Evolutionary conservation across 2,113 vertebrate species (phyloP), one percentile per base, ranked within the genome.

Genomic region (Arvicanthis niloticus): DNA sequence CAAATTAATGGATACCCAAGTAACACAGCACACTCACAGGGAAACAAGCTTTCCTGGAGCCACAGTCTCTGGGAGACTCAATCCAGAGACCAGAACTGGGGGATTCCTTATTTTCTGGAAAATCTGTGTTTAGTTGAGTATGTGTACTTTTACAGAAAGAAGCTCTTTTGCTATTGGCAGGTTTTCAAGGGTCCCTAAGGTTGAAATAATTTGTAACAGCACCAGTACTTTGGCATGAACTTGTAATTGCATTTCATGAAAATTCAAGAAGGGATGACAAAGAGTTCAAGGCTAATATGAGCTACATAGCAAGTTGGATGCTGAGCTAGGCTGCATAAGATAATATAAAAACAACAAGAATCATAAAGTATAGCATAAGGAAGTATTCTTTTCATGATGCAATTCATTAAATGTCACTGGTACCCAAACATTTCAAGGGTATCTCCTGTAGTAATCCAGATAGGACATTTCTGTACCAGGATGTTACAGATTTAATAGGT

Each of bases 1-100:
- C 70, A 82, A 78, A 94, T 81, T 93, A 95, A 96, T 95, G 91
- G 92, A 91, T 91, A 89, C 24, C 91, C 94, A 58, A 95, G 84
- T 88, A 95, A 90, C 82, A 73, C 40, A 94, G 48, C 53, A 95
- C 21, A 94, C 51, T 82, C 91, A 77, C 29, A 88, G 34, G 65
- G 85, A 96, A 94, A 81, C 93, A 81, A 82, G 19, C 77, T 73
- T 97, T 78, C 82, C 95, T 72, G 72, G 92, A 93, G 58, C 26
- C 34, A 77, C 53, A 24, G 88, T 93, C 19, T 88, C 90, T 48
- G 2, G 60, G 5, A 70, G 40, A 0, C 34, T 95, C 45, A 82
- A 75, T 81, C 56, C 82, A 16, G 51, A 73, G 45, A 51, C n/a
- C 40, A 51, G 51, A 31, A 40, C 4, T 48, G 70, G 5, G 7